Base-by-base conservation (phyloP, 1,140 invertebrate species). In the Mercenaria mercenaria region DNA sequence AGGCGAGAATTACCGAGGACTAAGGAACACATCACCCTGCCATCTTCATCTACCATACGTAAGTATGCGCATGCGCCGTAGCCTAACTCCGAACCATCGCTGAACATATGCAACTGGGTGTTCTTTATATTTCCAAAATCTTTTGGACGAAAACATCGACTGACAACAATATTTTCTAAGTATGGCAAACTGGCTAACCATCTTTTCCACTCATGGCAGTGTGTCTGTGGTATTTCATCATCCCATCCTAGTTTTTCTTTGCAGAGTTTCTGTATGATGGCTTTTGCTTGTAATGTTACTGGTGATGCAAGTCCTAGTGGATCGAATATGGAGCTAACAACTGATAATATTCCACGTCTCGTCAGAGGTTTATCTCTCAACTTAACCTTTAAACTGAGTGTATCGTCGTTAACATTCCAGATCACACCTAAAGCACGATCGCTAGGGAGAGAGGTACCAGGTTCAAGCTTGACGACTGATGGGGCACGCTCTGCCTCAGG, bases 271-370 rank as follows among this genome's bases (percentile, higher is more conserved):
- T 91, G 52, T n/a, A n/a, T n/a, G n/a, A n/a, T n/a, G n/a, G n/a
- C n/a, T n/a, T n/a, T n/a, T n/a, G n/a, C n/a, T n/a, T n/a, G n/a
- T n/a, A n/a, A n/a, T n/a, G n/a, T n/a, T n/a, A n/a, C n/a, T n/a
- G n/a, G n/a, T n/a, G n/a, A 3, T 56, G 20, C 52, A 56, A 56
- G 52, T 56, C 52, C 52, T 56, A 11, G 52, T 56, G 52, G 94
- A 56, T 95, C 94, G 72, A 85, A 94, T 0, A 93, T 15, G 0
- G 50, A 39, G 18, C 61, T 61, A 20, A n/a, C n/a, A n/a, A n/a
- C n/a, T n/a, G n/a, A n/a, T n/a, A n/a, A n/a, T n/a, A n/a, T n/a
- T n/a, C n/a, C n/a, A n/a, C n/a, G n/a, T n/a, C n/a, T n/a, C n/a
- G n/a, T n/a, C n/a, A n/a, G n/a, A n/a, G n/a, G n/a, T n/a, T n/a